phyloP scores from a whole-genome alignment of 2,113 vertebrate species.

The Hippocampus mohnikei region DNA sequence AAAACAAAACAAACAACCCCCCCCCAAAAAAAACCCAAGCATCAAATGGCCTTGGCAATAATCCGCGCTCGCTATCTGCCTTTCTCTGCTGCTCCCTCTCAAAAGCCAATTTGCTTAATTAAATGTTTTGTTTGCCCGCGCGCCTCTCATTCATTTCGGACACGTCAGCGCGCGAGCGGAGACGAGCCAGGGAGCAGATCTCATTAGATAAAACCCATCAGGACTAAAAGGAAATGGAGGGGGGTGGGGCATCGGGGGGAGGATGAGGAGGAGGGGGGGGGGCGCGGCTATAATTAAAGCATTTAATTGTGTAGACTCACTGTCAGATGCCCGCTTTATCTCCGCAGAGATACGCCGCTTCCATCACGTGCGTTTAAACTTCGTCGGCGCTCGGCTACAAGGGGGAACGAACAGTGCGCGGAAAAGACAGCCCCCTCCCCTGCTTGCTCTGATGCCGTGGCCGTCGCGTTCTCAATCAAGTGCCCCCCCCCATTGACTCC shows the following conservation, averaged over 20 bases:
- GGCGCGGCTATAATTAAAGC: conserved; percentile 94
- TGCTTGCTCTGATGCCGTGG: conserved; percentile 70
- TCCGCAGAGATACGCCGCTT: conserved; percentile 80
- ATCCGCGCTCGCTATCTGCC: conserved; percentile 76
- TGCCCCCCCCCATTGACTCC: conserved; percentile 64
- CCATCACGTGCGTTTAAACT: conserved; percentile 71
- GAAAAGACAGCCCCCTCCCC: conserved; percentile 33
- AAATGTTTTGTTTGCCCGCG: conserved; percentile 99
- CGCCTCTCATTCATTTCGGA: conserved; percentile 99
- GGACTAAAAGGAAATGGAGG: conserved; percentile 98
- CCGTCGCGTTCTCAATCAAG: conserved; percentile 66
- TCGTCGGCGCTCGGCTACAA: conserved; percentile 73
- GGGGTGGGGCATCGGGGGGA: conserved; percentile 37
- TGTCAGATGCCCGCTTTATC: conserved; percentile 88
- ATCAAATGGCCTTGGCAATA: conserved; percentile 78
- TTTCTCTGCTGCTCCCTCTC: conserved; percentile 76
- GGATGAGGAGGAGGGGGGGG: neutral
- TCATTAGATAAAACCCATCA: conserved; percentile 99
- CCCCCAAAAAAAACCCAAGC: conserved; percentile 45
- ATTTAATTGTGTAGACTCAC: conserved; percentile 99
- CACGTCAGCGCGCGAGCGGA: conserved; percentile 96
- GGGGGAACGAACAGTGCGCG: conserved; percentile 70
- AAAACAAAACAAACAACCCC: no score
- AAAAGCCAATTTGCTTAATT: conserved; percentile 99
- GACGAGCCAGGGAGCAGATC: conserved; percentile 99